Conservation (phyloP, 2,113 vertebrate genomes). For the Pachypanchax playfairii region DNA sequence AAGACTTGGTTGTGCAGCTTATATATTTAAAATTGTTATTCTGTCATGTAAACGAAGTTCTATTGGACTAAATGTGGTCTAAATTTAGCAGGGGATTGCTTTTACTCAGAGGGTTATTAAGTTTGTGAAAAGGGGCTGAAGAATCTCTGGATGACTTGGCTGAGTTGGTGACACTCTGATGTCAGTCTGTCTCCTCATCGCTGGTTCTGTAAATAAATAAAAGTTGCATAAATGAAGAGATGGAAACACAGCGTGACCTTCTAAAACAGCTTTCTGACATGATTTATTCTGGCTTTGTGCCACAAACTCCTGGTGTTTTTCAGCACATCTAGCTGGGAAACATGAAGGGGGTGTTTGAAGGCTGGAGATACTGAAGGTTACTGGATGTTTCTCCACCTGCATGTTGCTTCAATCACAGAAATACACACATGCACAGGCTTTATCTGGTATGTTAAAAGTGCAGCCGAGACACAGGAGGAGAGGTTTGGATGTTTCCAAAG, state of each 20-base stretch:
- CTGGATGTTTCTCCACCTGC: constrained; percentile 65
- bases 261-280: constrained; percentile 55
- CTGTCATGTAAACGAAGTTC: too few relatives aligned
- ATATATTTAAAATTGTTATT: too few relatives aligned
- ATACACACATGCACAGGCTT: constrained; percentile 35
- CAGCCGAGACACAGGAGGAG: constrained; percentile 61
- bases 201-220: neutral
- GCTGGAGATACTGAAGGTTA: constrained; percentile 65
- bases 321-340: constrained; percentile 62
- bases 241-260: constrained; percentile 44
- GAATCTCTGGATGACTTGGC: neutral
- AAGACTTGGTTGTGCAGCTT: too few relatives aligned
- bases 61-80: too few relatives aligned
- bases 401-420: constrained; percentile 56
- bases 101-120: neutral
- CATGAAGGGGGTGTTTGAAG: constrained; percentile 67
- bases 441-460: constrained; percentile 64
- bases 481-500: constrained; percentile 66
- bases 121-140: neutral
- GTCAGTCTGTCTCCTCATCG: constrained; percentile 1
- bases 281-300: constrained; percentile 54
- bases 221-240: constrained; percentile 15
- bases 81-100: too few relatives aligned
- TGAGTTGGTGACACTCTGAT: constrained; percentile 1
- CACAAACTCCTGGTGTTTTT: constrained; percentile 51